Conservation (phyloP, 2,888 invertebrate genomes). For the Synanthedon andrenaeformis region DNA sequence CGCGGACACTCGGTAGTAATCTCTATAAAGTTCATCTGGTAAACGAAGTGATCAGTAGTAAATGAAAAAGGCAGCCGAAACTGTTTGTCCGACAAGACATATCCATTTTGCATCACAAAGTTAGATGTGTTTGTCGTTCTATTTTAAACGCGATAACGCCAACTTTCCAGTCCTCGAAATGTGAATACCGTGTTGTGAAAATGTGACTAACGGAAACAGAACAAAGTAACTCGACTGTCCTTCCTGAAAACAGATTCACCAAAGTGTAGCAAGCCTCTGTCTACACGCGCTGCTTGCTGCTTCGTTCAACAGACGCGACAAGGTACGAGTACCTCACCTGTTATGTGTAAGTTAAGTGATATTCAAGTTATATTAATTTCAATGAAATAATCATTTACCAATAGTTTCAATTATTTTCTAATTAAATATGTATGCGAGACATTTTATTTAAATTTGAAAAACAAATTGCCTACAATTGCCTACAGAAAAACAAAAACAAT, state of each 20-base stretch:
- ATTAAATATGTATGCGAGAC: too few species aligned
- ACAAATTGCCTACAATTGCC: too few species aligned
- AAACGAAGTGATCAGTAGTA: background rate
- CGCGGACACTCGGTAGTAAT: too few species aligned
- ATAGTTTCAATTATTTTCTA: too few species aligned
- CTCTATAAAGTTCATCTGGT: too few species aligned
- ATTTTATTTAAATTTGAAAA: too few species aligned
- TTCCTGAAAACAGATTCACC: conserved; percentile 35
- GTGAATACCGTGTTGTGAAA: conserved; percentile 70
- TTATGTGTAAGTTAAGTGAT: too few species aligned
- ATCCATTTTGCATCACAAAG: conserved; percentile 67
- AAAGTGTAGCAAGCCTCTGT: conserved; percentile 9
- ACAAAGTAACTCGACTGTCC: conserved; percentile 61
- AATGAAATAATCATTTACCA: too few species aligned
- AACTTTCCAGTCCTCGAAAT: conserved; percentile 68
- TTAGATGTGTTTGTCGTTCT: conserved; percentile 66
- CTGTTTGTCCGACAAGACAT: conserved; percentile 32
- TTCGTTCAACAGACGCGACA: background rate
- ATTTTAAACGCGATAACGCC: conserved; percentile 69
- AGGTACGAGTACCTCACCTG: too few species aligned
- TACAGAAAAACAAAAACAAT: too few species aligned
- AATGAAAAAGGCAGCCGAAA: conserved; percentile 25
- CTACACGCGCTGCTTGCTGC: conserved; percentile 2
- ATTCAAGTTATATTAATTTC: too few species aligned
- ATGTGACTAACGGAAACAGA: conserved; percentile 69